Evolutionary conservation across 2,113 vertebrate genomes (phyloP).

Genomic region (Loxodonta africana): DNA sequence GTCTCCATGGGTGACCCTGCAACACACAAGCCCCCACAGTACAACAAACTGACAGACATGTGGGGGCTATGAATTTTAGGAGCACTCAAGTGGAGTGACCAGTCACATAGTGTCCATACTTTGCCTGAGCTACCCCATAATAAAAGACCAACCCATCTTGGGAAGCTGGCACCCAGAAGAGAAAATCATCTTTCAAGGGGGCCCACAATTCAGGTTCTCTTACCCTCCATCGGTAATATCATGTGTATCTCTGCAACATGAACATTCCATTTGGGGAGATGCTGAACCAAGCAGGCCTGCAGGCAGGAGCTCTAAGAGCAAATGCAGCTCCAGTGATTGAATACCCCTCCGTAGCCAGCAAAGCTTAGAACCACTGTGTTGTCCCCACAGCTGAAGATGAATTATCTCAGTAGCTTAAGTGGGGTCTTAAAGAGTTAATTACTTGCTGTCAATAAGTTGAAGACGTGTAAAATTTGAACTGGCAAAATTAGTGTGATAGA

Average conservation of each 20-base stretch:
- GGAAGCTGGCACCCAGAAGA: not conserved
- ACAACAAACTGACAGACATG: no score
- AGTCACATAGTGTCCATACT: not conserved
- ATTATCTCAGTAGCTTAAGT: not conserved
- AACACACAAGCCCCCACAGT: no score
- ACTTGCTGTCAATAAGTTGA: not conserved
- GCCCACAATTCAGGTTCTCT: not conserved
- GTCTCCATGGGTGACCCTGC: no score
- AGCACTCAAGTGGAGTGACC: not conserved
- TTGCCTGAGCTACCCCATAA: not conserved
- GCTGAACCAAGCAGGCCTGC: not conserved
- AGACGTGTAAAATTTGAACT: not conserved
- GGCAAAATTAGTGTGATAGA: not conserved
- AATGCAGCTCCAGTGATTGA: not conserved
- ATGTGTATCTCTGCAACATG: not conserved
- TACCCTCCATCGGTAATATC: not conserved
- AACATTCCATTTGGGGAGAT: not conserved
- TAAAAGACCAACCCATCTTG: not conserved
- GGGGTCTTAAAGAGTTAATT: not conserved
- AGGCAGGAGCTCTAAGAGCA: not conserved
- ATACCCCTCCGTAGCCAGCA: not conserved
- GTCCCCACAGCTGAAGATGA: not conserved
- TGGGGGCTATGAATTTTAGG: not conserved
- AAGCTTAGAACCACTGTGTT: not conserved
- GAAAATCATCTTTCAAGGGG: not conserved